Evolutionary conservation across 2,888 invertebrate species (phyloP).

Genomic region (Adineta ricciae): DNA sequence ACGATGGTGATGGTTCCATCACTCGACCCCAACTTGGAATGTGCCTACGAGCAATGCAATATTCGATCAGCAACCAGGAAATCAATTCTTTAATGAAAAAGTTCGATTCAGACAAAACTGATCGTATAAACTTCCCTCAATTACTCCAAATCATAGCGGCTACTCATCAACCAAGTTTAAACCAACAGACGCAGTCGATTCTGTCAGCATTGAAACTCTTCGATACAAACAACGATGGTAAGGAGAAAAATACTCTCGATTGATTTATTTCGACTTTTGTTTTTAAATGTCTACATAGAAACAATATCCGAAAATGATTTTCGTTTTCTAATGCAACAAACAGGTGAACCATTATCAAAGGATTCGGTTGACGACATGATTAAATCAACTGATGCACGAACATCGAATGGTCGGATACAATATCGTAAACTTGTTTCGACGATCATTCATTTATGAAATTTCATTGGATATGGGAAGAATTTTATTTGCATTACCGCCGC

Average conservation of each 20-base stretch:
- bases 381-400: slow-evolving; percentile 12
- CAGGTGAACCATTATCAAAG: background rate
- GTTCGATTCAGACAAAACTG: background rate
- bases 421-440: slow-evolving; percentile 14
- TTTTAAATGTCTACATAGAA: background rate
- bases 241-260: background rate
- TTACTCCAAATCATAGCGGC: background rate
- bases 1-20: background rate
- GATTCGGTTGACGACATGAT: slow-evolving; percentile 10
- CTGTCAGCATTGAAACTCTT: background rate
- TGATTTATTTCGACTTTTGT: background rate
- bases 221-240: slow-evolving; percentile 14
- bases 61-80: background rate
- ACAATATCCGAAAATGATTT: slow-evolving; percentile 9
- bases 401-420: background rate
- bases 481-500: background rate
- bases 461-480: background rate
- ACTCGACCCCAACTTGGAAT: background rate
- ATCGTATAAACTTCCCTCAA: background rate
- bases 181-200: background rate
- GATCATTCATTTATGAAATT: background rate
- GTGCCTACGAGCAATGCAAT: background rate
- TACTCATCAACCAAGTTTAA: background rate
- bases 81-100: slow-evolving; percentile 1
- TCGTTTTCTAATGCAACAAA: slow-evolving; percentile 20